Evolutionary conservation across 2,797 vertebrate species (phyloP), one percentile per base, ranked within the genome.

Genomic region (Liasis olivaceus): DNA sequence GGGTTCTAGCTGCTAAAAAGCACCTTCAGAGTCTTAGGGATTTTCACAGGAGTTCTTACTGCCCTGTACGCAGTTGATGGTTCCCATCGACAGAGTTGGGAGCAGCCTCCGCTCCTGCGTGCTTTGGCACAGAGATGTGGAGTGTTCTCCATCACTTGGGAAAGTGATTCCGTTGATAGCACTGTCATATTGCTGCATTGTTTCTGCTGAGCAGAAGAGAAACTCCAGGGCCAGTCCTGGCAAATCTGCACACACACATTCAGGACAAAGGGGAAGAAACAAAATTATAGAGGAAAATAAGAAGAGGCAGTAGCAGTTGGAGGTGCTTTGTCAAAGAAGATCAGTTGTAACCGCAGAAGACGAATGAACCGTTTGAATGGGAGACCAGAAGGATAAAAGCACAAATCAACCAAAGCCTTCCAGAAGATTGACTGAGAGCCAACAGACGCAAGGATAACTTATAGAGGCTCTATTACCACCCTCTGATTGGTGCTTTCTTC

Each of bases 141-240:
- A 54, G 54, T 26, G 24, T 54, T 60, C 42, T 85, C 60, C 36
- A 90, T 91, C 90, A 85, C 17, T 36, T 58, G 60, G 36, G 28
- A 90, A 69, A 63, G 26, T 26, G 6, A 69, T 42, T 90, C 77
- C 47, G 12, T 59, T 88, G 92, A 58, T 60, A 84, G 24, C 22
- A 0, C 47, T 62, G 17, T 85, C 47, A 12, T n/a, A 31, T 63
- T 58, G 64, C 88, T 90, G 60, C 24, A 51, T n/a, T 88, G 60
- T 56, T 85, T 93, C 66, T 92, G 87, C 59, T 85, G 56, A 94
- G 47, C 63, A 69, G 51, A 56, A 66, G 8, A 22, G 88, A 86
- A 51, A 66, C 26, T n/a, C 72, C 4, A 51, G 56, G 86, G 62
- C 54, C 14, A 36, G 12, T 66, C 69, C 24, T 88, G 58, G 85